phyloP scores from a whole-genome alignment of 2,113 vertebrate species.

The Petrocephalus zakoni region DNA sequence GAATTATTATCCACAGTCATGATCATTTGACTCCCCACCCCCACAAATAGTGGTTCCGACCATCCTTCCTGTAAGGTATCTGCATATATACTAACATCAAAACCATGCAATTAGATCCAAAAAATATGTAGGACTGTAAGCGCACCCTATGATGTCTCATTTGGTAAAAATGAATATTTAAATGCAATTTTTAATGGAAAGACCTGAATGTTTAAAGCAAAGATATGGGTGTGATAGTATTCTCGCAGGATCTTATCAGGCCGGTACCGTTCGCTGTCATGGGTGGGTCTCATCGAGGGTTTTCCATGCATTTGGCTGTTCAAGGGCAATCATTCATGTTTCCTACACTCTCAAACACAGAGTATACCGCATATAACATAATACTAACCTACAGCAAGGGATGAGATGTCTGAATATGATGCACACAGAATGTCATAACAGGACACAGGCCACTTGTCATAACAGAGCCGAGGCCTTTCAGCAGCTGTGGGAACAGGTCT shows the following conservation, averaged over 20 bases:
- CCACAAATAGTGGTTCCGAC: background rate
- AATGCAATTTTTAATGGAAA: background rate
- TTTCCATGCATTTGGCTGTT: background rate
- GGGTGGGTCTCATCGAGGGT: background rate
- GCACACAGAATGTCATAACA: slow-evolving; percentile 2
- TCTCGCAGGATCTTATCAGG: background rate
- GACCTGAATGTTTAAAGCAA: background rate
- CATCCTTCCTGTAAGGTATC: background rate
- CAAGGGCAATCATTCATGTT: background rate
- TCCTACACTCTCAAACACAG: background rate
- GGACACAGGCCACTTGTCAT: background rate
- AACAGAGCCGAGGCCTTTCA: background rate
- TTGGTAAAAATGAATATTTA: background rate
- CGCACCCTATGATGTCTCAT: background rate
- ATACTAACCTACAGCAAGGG: background rate
- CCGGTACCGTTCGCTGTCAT: background rate
- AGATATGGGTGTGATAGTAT: background rate
- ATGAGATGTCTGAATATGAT: background rate
- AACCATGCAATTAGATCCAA: background rate
- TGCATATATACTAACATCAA: background rate
- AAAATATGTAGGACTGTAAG: background rate
- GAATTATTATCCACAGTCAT: background rate
- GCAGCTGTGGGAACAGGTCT: background rate
- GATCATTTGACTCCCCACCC: background rate
- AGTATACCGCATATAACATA: background rate